phyloP scores from a whole-genome alignment of 2,888 invertebrate genomes.

The Ochlodes sylvanus region DNA sequence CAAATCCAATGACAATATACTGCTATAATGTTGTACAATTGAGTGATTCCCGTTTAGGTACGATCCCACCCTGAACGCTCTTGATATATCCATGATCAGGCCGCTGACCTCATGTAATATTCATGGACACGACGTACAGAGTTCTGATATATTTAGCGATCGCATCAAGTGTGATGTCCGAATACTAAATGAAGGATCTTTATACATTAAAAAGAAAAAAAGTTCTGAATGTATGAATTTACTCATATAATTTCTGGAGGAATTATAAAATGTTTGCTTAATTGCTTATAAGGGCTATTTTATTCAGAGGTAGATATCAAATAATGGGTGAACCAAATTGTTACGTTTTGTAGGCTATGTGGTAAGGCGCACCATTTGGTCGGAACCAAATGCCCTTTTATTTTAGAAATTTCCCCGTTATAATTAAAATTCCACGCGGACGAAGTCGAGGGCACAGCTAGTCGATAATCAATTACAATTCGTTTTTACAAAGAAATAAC shows the following conservation, averaged over 20 bases:
- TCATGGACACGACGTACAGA: constrained; percentile 58
- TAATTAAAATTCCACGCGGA: too few species aligned
- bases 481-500: constrained; percentile 15
- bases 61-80: constrained; percentile 11
- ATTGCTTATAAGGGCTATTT: too few species aligned
- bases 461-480: constrained; percentile 10
- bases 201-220: neutral
- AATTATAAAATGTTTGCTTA: too few species aligned
- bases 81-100: constrained; percentile 52
- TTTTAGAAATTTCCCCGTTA: too few species aligned
- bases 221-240: neutral
- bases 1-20: neutral
- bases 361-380: too few species aligned
- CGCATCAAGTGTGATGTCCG: constrained; percentile 54
- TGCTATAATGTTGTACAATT: constrained; percentile 15
- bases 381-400: too few species aligned
- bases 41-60: constrained; percentile 32
- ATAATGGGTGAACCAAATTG: too few species aligned
- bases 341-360: too few species aligned
- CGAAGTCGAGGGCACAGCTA: too few species aligned
- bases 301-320: too few species aligned
- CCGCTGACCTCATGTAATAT: constrained; percentile 68
- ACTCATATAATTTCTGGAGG: neutral
- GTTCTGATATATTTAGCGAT: constrained; percentile 68
- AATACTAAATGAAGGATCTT: constrained; percentile 54